Evolutionary conservation across 2,888 invertebrate genomes (phyloP), one percentile per base, ranked within the genome.

Genomic region (Eupithecia dodoneata): DNA sequence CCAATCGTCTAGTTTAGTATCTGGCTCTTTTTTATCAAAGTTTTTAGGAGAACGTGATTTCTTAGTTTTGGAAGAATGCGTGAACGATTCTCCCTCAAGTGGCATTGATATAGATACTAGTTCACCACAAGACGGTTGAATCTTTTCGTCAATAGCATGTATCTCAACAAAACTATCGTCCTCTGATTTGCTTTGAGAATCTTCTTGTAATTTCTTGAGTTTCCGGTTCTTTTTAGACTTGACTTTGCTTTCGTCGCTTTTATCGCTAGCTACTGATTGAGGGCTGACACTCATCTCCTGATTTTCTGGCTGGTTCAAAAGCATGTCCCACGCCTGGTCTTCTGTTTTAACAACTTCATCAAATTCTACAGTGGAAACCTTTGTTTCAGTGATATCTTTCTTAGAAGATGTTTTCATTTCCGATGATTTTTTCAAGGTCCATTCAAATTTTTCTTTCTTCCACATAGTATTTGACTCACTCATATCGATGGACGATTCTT

Each of bases 101-200:
- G 92, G 91, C 67, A 91, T 88, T 15, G 94, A 94, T 80, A 95
- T 94, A 9, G 94, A 91, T 6, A 95, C 95, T 80, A 95, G 81
- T 47, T 94, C 93, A 13, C 90, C 92, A 78, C 91, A 91, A 63
- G 88, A 88, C 44, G 84, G 83, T 74, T 90, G 89, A 63, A 90
- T 89, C 75, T 91, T 92, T 73, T 94, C 93, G 81, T 94, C 94
- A 59, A 95, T 94, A 0, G 93, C 91, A 79, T 94, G 95, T 84
- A 95, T 95, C 86, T 95, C 95, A 65, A 95, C 90, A 82, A 95
- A 95, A 81, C 93, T 94, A 73, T 95, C 93, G 74, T 94, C 94
- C 76, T 92, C 93, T 6, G 88, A 89, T 83, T 91, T 91, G 13
- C 87, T 80, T 74, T 89, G 88, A 55, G 84, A 80, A 44, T 93